Base-by-base conservation (phyloP, 2,113 vertebrate species). In the Cyphomyrus plagiostoma region DNA sequence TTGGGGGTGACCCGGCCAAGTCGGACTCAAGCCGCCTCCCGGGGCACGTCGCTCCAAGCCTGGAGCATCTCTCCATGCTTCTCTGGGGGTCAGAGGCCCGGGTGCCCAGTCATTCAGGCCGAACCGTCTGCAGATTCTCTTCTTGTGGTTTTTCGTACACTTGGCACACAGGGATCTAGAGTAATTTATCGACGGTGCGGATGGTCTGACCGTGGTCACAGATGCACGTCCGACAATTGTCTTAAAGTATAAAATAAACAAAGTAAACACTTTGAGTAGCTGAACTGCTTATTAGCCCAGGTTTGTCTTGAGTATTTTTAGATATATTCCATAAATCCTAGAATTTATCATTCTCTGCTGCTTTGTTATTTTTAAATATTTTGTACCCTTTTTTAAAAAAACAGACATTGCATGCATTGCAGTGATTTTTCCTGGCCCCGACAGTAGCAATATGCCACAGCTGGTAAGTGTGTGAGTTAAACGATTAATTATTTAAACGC, bases 91-190 rank as follows among this genome's bases (percentile, higher is more conserved):
- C 96, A 96, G 86, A 95, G 97, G 95, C 95, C 95, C 94, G 94
- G 95, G 95, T 94, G 94, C 95, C 96, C 96, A 97, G 97, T 97
- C 97, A 98, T 97, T 98, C 96, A 97, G 94, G 92, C 94, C 96
- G 94, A 95, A 93, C 94, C 94, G 94, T 93, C 97, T 97, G 97
- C 95, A 97, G 96, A 97, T 97, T 39, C 23, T 88, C 94, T 93
- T 93, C 94, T 93, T 93, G 93, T 39, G 46, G 94, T 95, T 92
- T 94, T 48, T 39, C 50, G 48, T 89, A 9, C 30, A 83, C 21
- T 74, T 49, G 7, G 49, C 6, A 3, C 42, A 74, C 92, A 94
- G 95, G 94, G 90, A 89, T 70, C 91, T 91, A 89, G 93, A 94
- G 93, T 94, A 95, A 94, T 93, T 92, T 94, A 92, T 91, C 87